Evolutionary conservation across 2,113 vertebrate species (phyloP).

Genomic region (Ranitomeya variabilis): DNA sequence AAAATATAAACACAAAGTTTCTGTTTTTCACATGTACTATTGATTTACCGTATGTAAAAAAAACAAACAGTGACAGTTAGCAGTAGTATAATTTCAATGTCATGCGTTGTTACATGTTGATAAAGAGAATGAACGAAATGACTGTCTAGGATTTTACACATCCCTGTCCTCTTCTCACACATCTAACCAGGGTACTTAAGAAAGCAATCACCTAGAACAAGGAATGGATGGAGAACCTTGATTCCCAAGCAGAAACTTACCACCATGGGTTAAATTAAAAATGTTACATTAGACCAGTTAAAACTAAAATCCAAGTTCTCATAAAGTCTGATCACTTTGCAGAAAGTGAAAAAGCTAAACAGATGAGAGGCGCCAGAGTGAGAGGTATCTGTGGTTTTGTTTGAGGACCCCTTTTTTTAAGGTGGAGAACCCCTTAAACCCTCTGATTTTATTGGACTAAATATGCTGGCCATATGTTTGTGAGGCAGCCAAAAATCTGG

Average conservation of each 20-base stretch:
- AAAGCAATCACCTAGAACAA: not conserved
- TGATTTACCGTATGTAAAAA: too few relatives aligned
- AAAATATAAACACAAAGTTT: too few relatives aligned
- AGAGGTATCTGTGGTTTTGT: too few relatives aligned
- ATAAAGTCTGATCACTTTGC: not conserved
- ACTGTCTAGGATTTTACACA: slow-evolving; percentile 10
- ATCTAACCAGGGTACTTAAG: not conserved
- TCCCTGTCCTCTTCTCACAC: not conserved
- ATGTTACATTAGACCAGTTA: not conserved
- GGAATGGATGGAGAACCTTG: not conserved
- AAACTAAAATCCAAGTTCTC: not conserved
- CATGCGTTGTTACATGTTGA: slow-evolving; percentile 2
- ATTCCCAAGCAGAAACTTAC: not conserved
- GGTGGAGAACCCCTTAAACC: too few relatives aligned
- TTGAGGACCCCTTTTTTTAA: too few relatives aligned
- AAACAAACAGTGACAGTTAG: not conserved
- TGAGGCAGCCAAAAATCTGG: too few relatives aligned
- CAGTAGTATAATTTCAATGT: not conserved
- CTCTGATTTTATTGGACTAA: too few relatives aligned
- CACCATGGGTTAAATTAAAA: not conserved
- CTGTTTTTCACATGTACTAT: too few relatives aligned
- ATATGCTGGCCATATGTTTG: too few relatives aligned
- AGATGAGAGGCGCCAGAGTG: too few relatives aligned
- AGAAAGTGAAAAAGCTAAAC: not conserved
- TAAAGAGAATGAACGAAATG: not conserved